phyloP scores from a whole-genome alignment of 2,113 vertebrate genomes.

The Percopsis transmontana region DNA sequence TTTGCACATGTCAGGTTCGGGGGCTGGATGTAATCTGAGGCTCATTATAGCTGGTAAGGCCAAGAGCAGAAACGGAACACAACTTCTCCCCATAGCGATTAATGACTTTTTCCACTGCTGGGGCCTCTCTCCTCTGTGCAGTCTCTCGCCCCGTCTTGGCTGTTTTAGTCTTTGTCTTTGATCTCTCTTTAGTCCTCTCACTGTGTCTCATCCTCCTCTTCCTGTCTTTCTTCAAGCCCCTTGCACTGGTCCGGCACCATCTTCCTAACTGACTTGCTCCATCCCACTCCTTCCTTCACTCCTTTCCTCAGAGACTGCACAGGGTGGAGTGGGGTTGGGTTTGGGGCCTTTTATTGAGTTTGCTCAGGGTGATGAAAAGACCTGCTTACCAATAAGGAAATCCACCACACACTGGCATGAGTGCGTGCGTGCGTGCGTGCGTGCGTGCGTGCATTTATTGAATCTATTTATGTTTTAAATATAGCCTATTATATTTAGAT shows the following conservation, averaged over 20 bases:
- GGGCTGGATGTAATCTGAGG: constrained; percentile 74
- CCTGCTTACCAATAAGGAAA: constrained; percentile 69
- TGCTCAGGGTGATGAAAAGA: constrained; percentile 65
- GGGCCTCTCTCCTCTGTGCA: constrained; percentile 21
- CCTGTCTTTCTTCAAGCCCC: constrained; percentile 53
- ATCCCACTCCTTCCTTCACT: constrained; percentile 29
- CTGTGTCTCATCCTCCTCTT: constrained; percentile 54
- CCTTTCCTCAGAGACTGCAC: constrained; percentile 45
- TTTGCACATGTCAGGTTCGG: constrained; percentile 78
- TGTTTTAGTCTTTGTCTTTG: constrained; percentile 72
- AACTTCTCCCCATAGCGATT: constrained; percentile 76
- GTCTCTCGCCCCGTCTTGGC: constrained; percentile 58
- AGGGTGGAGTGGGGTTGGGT: constrained; percentile 56
- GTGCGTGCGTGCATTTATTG: constrained; percentile 2
- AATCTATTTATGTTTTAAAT: too few species aligned
- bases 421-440: constrained; percentile 1
- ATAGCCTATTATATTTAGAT: constrained; percentile 54
- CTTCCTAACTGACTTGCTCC: background rate
- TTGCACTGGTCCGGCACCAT: too few species aligned
- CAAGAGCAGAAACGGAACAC: constrained; percentile 74
- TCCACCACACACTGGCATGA: constrained; percentile 38
- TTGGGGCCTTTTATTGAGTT: constrained; percentile 76
- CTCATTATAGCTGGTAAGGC: constrained; percentile 78
- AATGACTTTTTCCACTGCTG: constrained; percentile 75
- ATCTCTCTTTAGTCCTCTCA: constrained; percentile 49